Evolutionary conservation across 2,888 invertebrate species (phyloP), one percentile per base, ranked within the genome.

Genomic region (Papilio demoleus): DNA sequence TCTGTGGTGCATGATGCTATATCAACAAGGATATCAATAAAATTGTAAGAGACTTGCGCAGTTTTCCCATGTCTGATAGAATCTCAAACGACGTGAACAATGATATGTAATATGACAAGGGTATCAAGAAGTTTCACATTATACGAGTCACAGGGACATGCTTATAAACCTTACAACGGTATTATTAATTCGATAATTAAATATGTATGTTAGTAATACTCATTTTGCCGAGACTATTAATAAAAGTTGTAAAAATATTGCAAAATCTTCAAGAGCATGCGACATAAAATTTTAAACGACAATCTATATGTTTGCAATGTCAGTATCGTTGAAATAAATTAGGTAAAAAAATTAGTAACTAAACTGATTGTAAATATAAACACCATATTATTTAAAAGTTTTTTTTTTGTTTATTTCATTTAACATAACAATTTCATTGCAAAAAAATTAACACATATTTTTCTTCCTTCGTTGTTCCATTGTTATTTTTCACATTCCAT

Each of bases 21-120:
- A 71, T 70, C 68, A 70, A 45, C 62, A 60, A 68, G 71, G 65
- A 68, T 68, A 70, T 71, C 71, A 60, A 68, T 71, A 66, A 74
- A 56, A 22, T 56, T 17, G 36, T 42, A 75, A 71, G 65, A 72
- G 68, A 75, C 69, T 75, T 72, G 74, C 73, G 68, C 70, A 71
- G 70, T 75, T 76, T 83, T 85, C 85, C 78, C 85, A 85, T 75
- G 77, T 67, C 62, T 19, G 84, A 85, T 83, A 82, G 67, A 72
- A 74, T 76, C 75, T 72, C 75, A 73, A 75, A 76, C 74, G 12
- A 38, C 47, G 17, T 22, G 38, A 59, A 64, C 64, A 64, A 59
- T 64, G 59, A 67, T 14, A 27, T 53, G 31, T 36, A 42, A 40
- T 14, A 22, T 40, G 22, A 68, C 71, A 72, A 75, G 73, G 74